phyloP scores from a whole-genome alignment of 2,888 invertebrate genomes.

The Nysson spinosus region DNA sequence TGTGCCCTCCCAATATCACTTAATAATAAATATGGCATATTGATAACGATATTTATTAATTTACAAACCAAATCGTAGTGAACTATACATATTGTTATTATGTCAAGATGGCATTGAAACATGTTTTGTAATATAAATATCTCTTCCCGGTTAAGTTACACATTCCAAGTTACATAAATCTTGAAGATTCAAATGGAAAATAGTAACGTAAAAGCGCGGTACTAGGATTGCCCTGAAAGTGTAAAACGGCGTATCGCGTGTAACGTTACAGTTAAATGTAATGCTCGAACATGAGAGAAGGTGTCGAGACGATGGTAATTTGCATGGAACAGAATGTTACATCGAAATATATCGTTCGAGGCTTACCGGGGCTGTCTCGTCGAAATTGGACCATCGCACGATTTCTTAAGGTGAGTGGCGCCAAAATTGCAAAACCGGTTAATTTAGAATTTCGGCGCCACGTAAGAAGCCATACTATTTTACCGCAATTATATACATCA shows the following conservation, averaged over 20 bases:
- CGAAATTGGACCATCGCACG: constrained; percentile 40
- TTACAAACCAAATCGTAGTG: too few species aligned
- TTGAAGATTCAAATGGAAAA: neutral
- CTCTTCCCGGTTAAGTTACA: neutral
- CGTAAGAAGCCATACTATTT: neutral
- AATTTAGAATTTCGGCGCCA: constrained; percentile 46
- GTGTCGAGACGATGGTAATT: constrained; percentile 31
- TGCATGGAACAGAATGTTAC: constrained; percentile 14
- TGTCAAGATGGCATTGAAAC: too few species aligned
- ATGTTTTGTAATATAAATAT: too few species aligned
- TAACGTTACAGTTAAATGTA: constrained; percentile 12
- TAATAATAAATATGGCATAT: too few species aligned
- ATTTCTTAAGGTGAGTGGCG: constrained; percentile 41
- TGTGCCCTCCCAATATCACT: too few species aligned
- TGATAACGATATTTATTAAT: too few species aligned
- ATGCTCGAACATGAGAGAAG: constrained; percentile 25
- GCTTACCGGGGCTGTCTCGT: neutral
- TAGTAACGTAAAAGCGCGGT: neutral
- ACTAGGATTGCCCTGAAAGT: constrained; percentile 3
- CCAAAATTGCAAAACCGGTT: constrained; percentile 51
- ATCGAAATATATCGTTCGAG: neutral
- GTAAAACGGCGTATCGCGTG: constrained; percentile 11
- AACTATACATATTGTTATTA: too few species aligned
- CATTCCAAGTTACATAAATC: neutral
- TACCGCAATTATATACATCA: neutral